These are phyloP conservation scores for Odocoileus hemionus DNA, from an alignment of 2,113 vertebrate genomes.

Conservation along the genomic window DNA sequence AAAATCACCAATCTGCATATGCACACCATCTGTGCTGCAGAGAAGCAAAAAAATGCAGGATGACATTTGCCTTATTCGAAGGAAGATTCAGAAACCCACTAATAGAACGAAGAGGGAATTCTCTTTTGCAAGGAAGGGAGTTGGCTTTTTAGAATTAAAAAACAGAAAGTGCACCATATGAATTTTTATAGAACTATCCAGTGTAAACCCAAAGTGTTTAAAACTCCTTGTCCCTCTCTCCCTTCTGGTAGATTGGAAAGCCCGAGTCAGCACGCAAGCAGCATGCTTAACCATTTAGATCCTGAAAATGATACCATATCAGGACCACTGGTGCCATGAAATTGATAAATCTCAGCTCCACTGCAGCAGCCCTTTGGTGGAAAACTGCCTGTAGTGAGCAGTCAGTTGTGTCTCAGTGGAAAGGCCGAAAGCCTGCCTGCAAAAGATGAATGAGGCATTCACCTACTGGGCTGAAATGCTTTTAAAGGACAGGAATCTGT, in stretches of 20 bases:
- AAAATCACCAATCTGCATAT: conserved; percentile 91
- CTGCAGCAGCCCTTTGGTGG: conserved; percentile 54
- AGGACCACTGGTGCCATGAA: conserved; percentile 63
- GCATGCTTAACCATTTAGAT: conserved; percentile 64
- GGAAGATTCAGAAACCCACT: conserved; percentile 73
- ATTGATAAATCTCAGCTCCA: conserved; percentile 70
- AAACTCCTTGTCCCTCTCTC: conserved; percentile 34
- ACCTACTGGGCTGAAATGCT: conserved; percentile 82
- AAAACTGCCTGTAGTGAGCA: conserved; percentile 68
- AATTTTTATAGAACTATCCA: conserved; percentile 52
- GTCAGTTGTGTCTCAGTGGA: conserved; percentile 68
- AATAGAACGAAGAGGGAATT: conserved; percentile 73
- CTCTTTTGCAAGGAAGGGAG: conserved; percentile 53
- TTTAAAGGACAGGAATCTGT: conserved; percentile 87
- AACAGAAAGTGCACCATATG: conserved; percentile 59
- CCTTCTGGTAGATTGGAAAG: conserved; percentile 56
- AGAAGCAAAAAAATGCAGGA: conserved; percentile 81
- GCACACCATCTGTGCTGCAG: conserved; percentile 87
- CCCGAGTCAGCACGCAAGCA: conserved; percentile 43
- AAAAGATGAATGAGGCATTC: conserved; percentile 84
- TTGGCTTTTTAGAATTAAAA: conserved; percentile 52
- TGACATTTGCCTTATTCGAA: conserved; percentile 79
- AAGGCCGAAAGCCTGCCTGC: conserved; percentile 73
- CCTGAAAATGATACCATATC: conserved; percentile 51
- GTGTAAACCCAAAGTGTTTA: conserved; percentile 37